phyloP scores from a whole-genome alignment of 2,888 invertebrate genomes.

The Troides aeacus region DNA sequence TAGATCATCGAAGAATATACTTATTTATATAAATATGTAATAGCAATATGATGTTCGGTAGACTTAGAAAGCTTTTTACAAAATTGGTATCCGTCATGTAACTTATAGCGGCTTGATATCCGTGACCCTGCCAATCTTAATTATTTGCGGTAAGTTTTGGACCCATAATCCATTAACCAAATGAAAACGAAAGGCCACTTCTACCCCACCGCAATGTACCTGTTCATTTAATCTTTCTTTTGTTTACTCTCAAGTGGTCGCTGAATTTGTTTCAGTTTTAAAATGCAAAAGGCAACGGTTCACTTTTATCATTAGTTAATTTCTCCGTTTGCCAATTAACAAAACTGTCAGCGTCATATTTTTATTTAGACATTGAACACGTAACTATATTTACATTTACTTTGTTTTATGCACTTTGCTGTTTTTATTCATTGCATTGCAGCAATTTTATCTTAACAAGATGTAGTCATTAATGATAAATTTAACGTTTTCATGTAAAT shows the following conservation, averaged over 20 bases:
- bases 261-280: constrained; percentile 23
- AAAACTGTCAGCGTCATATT: constrained; percentile 19
- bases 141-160: constrained; percentile 56
- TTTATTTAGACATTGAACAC: constrained; percentile 18
- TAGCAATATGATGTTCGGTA: not conserved
- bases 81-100: not conserved
- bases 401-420: not conserved
- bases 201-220: constrained; percentile 30
- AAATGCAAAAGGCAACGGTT: constrained; percentile 24
- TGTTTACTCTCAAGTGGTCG: constrained; percentile 32
- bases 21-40: too few relatives aligned
- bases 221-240: constrained; percentile 41
- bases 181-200: constrained; percentile 50
- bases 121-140: constrained; percentile 61
- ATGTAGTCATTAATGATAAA: too few relatives aligned
- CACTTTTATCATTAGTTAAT: constrained; percentile 23
- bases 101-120: constrained; percentile 40
- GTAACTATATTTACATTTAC: constrained; percentile 5
- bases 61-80: not conserved
- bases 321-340: constrained; percentile 23
- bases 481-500: too few relatives aligned
- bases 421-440: not conserved
- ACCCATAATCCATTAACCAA: constrained; percentile 60
- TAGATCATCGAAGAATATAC: too few relatives aligned
- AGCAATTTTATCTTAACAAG: too few relatives aligned